A percentile compares a stretch with the other conserved stretches of the same genome.
These are phyloP conservation scores for Toxonevra muliebris DNA, from an alignment of 2,888 invertebrate genomes.

Conservation along the genomic window DNA sequence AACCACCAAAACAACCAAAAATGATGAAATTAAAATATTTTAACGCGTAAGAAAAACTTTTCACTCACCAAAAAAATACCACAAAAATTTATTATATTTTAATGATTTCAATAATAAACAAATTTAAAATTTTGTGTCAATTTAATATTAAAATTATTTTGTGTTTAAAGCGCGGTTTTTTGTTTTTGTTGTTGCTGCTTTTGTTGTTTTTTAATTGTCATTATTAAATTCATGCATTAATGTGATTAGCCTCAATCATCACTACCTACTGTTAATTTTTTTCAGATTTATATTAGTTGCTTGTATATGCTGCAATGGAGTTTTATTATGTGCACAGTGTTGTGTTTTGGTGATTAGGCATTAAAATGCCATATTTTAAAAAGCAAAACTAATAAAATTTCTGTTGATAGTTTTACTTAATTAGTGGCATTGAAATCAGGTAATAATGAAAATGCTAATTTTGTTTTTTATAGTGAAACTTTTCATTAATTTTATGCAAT, in stretches of 20 bases:
- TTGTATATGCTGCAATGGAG: slow-evolving; percentile 21
- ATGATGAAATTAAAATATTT: too few species aligned
- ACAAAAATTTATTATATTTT: too few species aligned
- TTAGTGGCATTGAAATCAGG: slow-evolving; percentile 43
- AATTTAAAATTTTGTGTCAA: too few species aligned
- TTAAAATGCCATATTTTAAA: slow-evolving; percentile 58
- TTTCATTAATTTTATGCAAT: background rate
- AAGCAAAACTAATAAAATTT: slow-evolving; percentile 9
- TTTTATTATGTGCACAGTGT: slow-evolving; percentile 28
- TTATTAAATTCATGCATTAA: slow-evolving; percentile 28
- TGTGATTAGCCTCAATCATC: slow-evolving; percentile 31
- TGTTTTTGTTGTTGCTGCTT: too few species aligned
- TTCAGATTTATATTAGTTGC: slow-evolving; percentile 17
- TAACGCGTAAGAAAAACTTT: too few species aligned
- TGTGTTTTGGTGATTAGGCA: slow-evolving; percentile 44
- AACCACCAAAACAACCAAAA: too few species aligned
- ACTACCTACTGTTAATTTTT: slow-evolving; percentile 7
- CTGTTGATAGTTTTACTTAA: slow-evolving; percentile 48
- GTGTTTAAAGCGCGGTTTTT: too few species aligned
- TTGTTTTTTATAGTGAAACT: slow-evolving; percentile 9
- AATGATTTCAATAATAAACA: too few species aligned
- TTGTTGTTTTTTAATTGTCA: slow-evolving; percentile 11
- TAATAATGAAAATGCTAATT: slow-evolving; percentile 33
- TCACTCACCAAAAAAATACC: too few species aligned
- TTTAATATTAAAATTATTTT: slow-evolving; percentile 43